Base-by-base conservation (phyloP, 2,888 invertebrate genomes). In the Aethes cnicana region DNA sequence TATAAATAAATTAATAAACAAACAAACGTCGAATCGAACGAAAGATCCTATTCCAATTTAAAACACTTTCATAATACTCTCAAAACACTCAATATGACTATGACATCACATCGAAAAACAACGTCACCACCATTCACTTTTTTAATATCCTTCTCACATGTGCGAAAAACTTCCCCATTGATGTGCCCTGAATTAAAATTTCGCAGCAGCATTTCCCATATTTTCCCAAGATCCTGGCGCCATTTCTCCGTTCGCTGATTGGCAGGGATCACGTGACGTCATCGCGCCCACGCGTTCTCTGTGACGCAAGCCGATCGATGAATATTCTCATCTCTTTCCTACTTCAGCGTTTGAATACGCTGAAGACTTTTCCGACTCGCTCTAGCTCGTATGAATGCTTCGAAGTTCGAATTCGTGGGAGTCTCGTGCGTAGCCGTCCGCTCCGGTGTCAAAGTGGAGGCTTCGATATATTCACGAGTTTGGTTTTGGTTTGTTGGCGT, bases 271-370 rank as follows among this genome's bases (percentile, higher is more conserved):
- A 61, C 64, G 77, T 88, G 88, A 88, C 89, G 87, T 88, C 89
- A 86, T 82, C 80, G 81, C 90, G 72, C 88, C 87, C 86, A 90
- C 87, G 85, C 87, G 77, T 73, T 53, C 64, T 64, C 64, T 72
- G 81, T 88, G 89, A 90, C 90, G 90, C 88, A 89, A 84, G 77
- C 77, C 77, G 78, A 87, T 89, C 89, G 84, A 88, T 88, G 75
- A 43, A 42, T 71, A 64, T 55, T 55, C 53, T 64, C 53, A 17
- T 82, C 81, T 62, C 72, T 41, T 42, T 82, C 71, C 23, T 57
- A 20, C 77, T 26, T 44, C 8, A 5, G 11, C 4, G 3, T 36
- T 16, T 8, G 4, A 39, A 18, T 55, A 52, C 14, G 25, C 14
- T 54, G 43, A 17, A 47, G 41, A 43, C 49, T 56, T 25, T 16